phyloP scores from a whole-genome alignment of 2,113 vertebrate species.

The Brienomyrus longianalis region DNA sequence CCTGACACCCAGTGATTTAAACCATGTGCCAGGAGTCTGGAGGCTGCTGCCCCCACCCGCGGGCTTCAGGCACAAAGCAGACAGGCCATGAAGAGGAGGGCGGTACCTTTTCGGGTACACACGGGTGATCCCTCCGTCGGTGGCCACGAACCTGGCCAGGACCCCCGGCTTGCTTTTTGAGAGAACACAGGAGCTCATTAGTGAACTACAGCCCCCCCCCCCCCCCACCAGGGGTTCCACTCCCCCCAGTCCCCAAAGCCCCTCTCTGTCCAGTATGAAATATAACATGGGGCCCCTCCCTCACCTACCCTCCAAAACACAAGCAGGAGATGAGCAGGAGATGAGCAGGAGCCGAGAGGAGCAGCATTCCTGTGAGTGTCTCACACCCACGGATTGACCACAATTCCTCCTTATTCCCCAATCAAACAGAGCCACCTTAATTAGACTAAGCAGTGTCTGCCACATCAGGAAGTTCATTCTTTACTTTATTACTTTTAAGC shows the following conservation, averaged over 20 bases:
- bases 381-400: not conserved
- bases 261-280: not conserved
- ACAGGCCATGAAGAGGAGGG: not conserved
- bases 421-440: not conserved
- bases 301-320: not conserved
- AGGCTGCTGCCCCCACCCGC: not conserved
- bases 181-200: constrained; percentile 31
- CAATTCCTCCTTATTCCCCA: not conserved
- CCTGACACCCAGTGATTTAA: constrained; percentile 20
- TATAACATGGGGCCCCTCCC: not conserved
- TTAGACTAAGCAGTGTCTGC: not conserved
- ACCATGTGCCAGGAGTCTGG: not conserved
- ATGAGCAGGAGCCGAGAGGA: not conserved
- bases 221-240: not conserved
- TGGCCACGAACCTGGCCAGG: constrained; percentile 82
- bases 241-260: not conserved
- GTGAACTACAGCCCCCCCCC: not conserved
- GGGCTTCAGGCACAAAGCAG: not conserved
- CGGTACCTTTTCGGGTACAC: constrained; percentile 87
- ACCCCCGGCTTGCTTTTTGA: constrained; percentile 61
- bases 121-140: constrained; percentile 91
- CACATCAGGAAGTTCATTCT: not conserved
- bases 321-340: not conserved
- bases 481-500: not conserved
- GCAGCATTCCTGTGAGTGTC: not conserved